Evolutionary conservation across 2,113 vertebrate species (phyloP).

Genomic region (Anarhynchus alexandrinus): DNA sequence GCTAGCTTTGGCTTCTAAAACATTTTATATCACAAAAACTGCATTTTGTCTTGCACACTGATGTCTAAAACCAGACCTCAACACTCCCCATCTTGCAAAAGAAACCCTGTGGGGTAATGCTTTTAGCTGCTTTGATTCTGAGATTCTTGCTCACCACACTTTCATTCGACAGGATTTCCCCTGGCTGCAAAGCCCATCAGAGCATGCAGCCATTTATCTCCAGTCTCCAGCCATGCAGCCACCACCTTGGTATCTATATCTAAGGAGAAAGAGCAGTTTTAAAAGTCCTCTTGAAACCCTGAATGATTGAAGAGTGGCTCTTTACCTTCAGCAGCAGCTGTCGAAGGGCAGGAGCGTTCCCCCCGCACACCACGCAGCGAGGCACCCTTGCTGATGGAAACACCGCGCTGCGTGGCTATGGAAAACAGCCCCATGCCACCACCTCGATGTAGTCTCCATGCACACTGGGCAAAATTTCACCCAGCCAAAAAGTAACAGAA

Average conservation of each 20-base stretch:
- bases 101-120: neutral
- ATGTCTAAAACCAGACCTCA: neutral
- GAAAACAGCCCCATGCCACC: neutral
- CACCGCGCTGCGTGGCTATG: accelerated
- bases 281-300: neutral
- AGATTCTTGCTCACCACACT: neutral
- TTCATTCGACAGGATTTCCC: neutral
- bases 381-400: neutral
- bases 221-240: neutral
- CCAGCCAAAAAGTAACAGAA: neutral
- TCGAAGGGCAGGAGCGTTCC: neutral
- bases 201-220: neutral
- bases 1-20: neutral
- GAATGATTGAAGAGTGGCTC: neutral
- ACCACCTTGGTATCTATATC: neutral
- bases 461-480: neutral
- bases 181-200: neutral
- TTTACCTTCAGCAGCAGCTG: neutral
- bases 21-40: neutral
- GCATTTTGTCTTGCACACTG: constrained; percentile 6
- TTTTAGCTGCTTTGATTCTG: neutral
- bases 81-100: neutral
- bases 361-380: neutral
- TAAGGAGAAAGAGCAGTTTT: neutral
- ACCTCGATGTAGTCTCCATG: neutral